Evolutionary conservation across 2,113 vertebrate genomes (phyloP).

Genomic region (Suricata suricatta): DNA sequence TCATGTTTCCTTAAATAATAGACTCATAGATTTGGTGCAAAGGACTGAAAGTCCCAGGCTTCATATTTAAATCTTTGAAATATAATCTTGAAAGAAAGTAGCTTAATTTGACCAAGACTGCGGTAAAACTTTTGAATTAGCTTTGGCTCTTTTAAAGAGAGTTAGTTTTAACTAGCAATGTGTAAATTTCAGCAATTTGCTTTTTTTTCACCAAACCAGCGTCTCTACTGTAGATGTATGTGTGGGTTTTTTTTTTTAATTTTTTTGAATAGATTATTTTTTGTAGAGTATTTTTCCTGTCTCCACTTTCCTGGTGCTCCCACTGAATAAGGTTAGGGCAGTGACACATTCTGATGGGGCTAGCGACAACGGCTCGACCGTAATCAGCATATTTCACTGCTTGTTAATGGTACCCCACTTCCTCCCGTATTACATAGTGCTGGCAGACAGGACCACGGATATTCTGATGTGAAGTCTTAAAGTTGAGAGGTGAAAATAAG

Average conservation of each 20-base stretch:
- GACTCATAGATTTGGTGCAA: constrained; percentile 7
- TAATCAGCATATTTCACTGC: not conserved
- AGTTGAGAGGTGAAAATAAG: constrained; percentile 46
- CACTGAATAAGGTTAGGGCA: not conserved
- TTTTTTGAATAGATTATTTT: constrained; percentile 23
- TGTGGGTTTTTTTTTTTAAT: not conserved
- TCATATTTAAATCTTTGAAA: constrained; percentile 61
- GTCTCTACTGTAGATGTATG: not conserved
- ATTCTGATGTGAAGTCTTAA: not conserved
- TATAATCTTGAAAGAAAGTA: constrained; percentile 53
- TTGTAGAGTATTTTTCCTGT: constrained; percentile 4
- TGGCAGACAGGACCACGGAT: not conserved
- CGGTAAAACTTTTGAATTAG: constrained; percentile 34
- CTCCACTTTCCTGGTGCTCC: not conserved
- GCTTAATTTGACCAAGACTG: constrained; percentile 49
- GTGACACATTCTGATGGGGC: not conserved
- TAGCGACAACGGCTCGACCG: not conserved
- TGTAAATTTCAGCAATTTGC: constrained; percentile 5
- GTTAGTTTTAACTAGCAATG: constrained; percentile 4
- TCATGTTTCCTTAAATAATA: constrained; percentile 48
- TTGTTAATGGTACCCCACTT: not conserved
- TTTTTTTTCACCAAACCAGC: not conserved
- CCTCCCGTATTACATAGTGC: not conserved
- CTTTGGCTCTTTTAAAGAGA: constrained; percentile 1
- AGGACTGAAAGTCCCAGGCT: not conserved